Evolutionary conservation across 1,140 invertebrate genomes (phyloP), one percentile per base, ranked within the genome.

Genomic region (Saccostrea cuccullata): DNA sequence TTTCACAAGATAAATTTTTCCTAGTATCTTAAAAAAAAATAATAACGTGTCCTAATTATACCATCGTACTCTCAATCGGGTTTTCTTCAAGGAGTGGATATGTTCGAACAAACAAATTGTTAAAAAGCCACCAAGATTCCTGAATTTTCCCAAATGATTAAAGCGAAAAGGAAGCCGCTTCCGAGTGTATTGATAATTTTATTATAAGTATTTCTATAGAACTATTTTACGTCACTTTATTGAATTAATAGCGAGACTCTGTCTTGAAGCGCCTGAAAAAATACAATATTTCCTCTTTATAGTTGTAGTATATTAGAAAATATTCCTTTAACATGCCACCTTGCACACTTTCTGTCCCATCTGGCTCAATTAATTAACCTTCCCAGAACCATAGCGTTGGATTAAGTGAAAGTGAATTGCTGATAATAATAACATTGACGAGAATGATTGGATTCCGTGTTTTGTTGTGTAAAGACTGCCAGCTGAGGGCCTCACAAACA

Each of bases 371-470:
- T 77, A 77, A 26, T 77, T 26, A 15, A 30, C 26, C n/a, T 20
- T 64, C 70, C 70, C 70, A 36, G 70, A 23, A 77, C 70, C 12
- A 30, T 77, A 15, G 26, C 70, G 30, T 36, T 77, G 23, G 26
- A 77, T 30, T 30, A 36, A 77, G 70, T 77, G 70, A 30, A 67
- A 77, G 30, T 77, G 23, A 77, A 77, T 77, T 77, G 70, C 26
- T 77, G 26, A 9, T 36, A 77, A 77, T 77, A 26, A 77, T 26
- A 77, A 30, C 70, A 30, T 77, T 30, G 11, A 77, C 26, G 11
- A 30, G 23, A 77, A 77, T 40, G 30, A 77, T 26, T 26, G 30
- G 23, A 30, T 26, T 26, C 26, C 70, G 26, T 26, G 26, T 77
- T 77, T 5, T 47, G 47, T 40, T 77, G 26, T 36, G 70, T 26